These are phyloP conservation scores for Sitodiplosis mosellana DNA, from an alignment of 1,140 invertebrate genomes.

Conservation along the genomic window DNA sequence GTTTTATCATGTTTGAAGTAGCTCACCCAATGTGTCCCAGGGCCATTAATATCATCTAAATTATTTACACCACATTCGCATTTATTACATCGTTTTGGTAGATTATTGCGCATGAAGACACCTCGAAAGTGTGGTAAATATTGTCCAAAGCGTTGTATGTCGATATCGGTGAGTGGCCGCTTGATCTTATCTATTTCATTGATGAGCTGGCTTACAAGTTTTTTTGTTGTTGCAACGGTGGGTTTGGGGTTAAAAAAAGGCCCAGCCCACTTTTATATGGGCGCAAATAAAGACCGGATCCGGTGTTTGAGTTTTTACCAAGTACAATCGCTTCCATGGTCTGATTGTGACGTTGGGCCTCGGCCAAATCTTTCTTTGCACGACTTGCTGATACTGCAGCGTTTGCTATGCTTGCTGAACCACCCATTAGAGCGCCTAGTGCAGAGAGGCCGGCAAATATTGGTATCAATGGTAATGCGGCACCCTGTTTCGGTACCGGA, in stretches of 20 bases:
- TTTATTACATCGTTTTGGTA: neutral
- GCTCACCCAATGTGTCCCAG: neutral
- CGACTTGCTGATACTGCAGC: conserved; percentile 10
- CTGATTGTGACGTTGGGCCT: conserved; percentile 14
- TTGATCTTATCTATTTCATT: no score
- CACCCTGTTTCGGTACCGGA: conserved; percentile 18
- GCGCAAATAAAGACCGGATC: conserved; percentile 16
- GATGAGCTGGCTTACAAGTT: no score
- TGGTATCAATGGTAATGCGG: conserved; percentile 19
- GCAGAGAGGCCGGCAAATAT: conserved; percentile 21
- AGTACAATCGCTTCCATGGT: conserved; percentile 14
- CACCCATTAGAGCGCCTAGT: conserved; percentile 12
- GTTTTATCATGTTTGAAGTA: neutral
- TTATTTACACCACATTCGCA: neutral
- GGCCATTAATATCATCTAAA: neutral
- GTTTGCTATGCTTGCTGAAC: conserved; percentile 11
- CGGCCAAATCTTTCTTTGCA: conserved; percentile 11
- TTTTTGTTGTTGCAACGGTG: no score
- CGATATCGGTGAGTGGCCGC: neutral
- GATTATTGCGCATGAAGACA: conserved; percentile 1
- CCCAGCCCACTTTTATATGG: conserved; percentile 13
- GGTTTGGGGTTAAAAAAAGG: conserved; percentile 3
- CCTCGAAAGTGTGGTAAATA: no score
- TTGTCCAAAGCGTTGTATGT: neutral
- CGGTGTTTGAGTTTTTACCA: conserved; percentile 12